A percentile compares a stretch with the other conserved stretches of the same genome.
Conservation (phyloP, 2,888 invertebrate genomes). For the Lampropteryx suffumata region DNA sequence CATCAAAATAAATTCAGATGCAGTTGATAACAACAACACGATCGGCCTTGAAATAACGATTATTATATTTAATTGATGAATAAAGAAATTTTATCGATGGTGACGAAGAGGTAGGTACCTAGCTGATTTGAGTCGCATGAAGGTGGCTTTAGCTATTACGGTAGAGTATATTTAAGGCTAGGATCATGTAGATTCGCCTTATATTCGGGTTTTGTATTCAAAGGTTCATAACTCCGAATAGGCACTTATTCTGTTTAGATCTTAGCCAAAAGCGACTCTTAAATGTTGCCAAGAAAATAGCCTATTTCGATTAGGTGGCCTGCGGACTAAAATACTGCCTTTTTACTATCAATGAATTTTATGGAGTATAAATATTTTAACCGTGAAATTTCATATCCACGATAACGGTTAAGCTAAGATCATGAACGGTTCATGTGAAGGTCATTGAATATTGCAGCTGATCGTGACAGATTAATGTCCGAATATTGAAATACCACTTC, state of each 20-base stretch:
- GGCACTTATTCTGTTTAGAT: conserved; percentile 6
- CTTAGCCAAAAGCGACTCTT: conserved; percentile 10
- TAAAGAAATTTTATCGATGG: no score
- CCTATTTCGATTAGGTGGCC: conserved; percentile 10
- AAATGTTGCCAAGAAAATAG: conserved; percentile 13
- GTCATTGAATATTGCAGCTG: conserved; percentile 6
- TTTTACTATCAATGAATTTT: conserved; percentile 19
- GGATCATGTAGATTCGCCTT: background rate
- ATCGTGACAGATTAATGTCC: background rate
- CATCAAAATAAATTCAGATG: conserved; percentile 30
- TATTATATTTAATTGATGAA: no score
- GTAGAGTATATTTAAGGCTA: background rate
- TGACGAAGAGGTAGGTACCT: no score
- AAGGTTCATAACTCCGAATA: conserved; percentile 2
- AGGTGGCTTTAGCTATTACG: background rate
- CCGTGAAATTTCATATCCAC: conserved; percentile 14
- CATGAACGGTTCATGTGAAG: conserved; percentile 2
- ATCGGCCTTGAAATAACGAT: no score
- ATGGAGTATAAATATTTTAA: conserved; percentile 22
- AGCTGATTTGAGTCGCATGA: conserved; percentile 2
- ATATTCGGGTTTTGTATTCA: conserved; percentile 3
- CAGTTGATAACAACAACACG: conserved; percentile 14
- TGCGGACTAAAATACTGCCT: conserved; percentile 3
- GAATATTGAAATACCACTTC: no score
- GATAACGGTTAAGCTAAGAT: conserved; percentile 8